Base-by-base conservation (phyloP, 2,888 invertebrate species). In the Ormyrus nitidulus region DNA sequence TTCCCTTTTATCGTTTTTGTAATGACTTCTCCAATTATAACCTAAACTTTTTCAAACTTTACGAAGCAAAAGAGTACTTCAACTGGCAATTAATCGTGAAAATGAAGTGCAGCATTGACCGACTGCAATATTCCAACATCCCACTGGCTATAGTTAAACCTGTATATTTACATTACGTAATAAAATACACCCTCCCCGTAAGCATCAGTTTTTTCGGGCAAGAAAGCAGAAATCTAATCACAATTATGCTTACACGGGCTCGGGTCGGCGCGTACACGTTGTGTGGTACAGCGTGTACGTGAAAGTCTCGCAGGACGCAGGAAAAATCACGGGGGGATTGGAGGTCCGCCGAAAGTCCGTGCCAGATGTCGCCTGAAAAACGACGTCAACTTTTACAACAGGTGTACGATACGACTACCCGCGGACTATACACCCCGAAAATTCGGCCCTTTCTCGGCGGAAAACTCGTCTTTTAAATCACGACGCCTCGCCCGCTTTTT, bases 311-410 rank as follows among this genome's bases (percentile, higher is more conserved):
- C 3, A 13, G 19, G 62, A 19, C 56, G 64, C 19, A 34, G 13
- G 56, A 34, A 59, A 59, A 53, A 58, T 46, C n/a, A 59, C 11
- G 56, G 56, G 6, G 19, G 11, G 34, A 11, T 6, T 1, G 34
- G 9, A 7, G 19, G 61, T 65, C 10, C 73, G 53, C 56, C 48
- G 69, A 79, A 64, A 65, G 79, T 82, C 82, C 74, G 53, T n/a
- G 65, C 77, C 82, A 82, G 82, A 82, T 82, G 82, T 80, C 74
- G 77, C 77, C 65, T 82, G 82, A 82, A 82, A 82, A 82, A 82
- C 82, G 82, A 82, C 82, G 79, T 80, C 79, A 82, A 82, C 79
- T 82, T 82, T 77, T 77, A 82, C 82, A 80, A 82, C 80, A 80
- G 82, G 79, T 82, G 82, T 82, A 80, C 77, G 77, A 80, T 77